Evolutionary conservation across 2,113 vertebrate species (phyloP), one percentile per base, ranked within the genome.

Genomic region (Terrapene triunguis): DNA sequence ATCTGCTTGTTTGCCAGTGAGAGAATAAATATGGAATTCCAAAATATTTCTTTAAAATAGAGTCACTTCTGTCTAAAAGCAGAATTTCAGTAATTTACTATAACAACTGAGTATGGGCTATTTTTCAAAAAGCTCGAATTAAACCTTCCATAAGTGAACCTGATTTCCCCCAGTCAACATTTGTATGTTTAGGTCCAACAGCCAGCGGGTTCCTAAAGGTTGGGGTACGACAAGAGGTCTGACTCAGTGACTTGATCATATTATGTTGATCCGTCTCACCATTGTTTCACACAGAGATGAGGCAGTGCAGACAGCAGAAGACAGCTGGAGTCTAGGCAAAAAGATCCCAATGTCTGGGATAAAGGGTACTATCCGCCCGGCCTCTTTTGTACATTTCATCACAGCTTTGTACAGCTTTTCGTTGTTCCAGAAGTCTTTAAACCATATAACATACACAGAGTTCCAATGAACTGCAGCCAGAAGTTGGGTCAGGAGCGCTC

Each of bases 401-500:
- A 1, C 55, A 88, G 50, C 42, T 87, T 92, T 94, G 93, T 96
- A 96, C 65, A 84, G 92, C 65, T 91, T 94, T 96, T 78, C 2
- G 8, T 95, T 92, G 72, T 89, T 88, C 10, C 54, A 94, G 90
- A 92, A 90, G 74, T 27, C 42, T 93, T 97, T 87, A 88, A 94
- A 85, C 81, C 89, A 44, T 54, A 32, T 42, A 92, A 78, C 9
- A 3, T 27, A 50, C 55, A 27, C 42, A 93, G 42, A 91, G n/a
- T 47, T 80, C 54, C 50, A 80, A 84, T 51, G 48, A 59, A 76
- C 11, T 51, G 16, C 5, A 96, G 94, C 57, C 95, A 95, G 79
- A 79, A 55, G 80, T 11, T 4, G 25, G 92, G 95, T 96, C 91
- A 95, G 90, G 94, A 97, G 82, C 83, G 91, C 93, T 96, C 90